Evolutionary conservation across 2,797 vertebrate species (phyloP).

Genomic region (Bovichtus variegatus): DNA sequence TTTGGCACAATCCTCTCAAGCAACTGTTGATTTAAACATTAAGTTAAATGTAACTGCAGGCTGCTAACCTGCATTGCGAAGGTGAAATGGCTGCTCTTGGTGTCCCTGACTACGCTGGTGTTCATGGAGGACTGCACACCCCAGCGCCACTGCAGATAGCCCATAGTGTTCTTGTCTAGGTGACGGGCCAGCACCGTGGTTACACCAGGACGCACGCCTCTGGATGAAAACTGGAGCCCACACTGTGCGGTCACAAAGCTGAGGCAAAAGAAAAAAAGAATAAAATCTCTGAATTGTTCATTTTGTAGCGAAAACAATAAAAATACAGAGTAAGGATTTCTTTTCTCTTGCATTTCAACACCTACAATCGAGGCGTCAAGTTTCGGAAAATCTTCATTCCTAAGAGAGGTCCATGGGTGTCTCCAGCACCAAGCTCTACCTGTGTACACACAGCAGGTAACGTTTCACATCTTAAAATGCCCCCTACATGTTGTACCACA

Average conservation of each 20-base stretch:
- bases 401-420: slow-evolving; percentile 94
- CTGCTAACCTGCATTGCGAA: slow-evolving; percentile 91
- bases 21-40: slow-evolving; percentile 4
- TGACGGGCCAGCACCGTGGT: slow-evolving; percentile 95
- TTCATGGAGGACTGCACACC: slow-evolving; percentile 98
- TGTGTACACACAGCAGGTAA: slow-evolving; percentile 68
- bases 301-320: background rate
- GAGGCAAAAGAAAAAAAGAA: background rate
- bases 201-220: slow-evolving; percentile 91
- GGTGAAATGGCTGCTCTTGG: slow-evolving; percentile 95
- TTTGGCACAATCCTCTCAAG: slow-evolving; percentile 17
- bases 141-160: slow-evolving; percentile 98
- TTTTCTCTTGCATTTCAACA: slow-evolving; percentile 1
- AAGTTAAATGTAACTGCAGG: slow-evolving; percentile 18
- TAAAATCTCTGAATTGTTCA: background rate
- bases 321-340: background rate
- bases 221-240: slow-evolving; percentile 95
- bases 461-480: background rate
- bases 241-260: slow-evolving; percentile 96
- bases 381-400: slow-evolving; percentile 97
- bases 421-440: slow-evolving; percentile 96
- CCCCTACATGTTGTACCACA: background rate
- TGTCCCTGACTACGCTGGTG: slow-evolving; percentile 96
- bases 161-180: slow-evolving; percentile 98
- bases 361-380: slow-evolving; percentile 93